Conservation (phyloP, 2,888 invertebrate genomes). For the Enoplolaimus lenunculus region DNA sequence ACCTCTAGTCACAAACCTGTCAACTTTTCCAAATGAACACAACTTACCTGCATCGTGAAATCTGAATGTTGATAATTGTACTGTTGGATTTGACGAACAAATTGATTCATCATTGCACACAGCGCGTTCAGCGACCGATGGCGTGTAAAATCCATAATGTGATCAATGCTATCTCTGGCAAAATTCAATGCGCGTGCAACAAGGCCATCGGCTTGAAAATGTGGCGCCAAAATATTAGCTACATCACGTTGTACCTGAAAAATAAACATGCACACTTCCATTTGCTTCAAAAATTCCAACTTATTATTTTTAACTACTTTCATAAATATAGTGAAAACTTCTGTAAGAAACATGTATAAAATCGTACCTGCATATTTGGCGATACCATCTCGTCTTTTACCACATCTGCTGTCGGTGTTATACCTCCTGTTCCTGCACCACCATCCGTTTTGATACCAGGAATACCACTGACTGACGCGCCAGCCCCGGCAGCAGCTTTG, state of each 20-base stretch:
- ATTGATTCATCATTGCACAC: conserved; percentile 93
- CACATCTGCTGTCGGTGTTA: conserved; percentile 21
- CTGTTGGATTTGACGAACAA: conserved; percentile 63
- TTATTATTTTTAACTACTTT: conserved; percentile 14
- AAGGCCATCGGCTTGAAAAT: conserved; percentile 77
- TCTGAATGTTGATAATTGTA: conserved; percentile 87
- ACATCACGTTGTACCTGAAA: conserved; percentile 69
- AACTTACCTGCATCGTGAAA: conserved; percentile 68
- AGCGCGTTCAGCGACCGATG: conserved; percentile 81
- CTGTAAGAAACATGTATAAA: too few species aligned
- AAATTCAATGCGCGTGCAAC: conserved; percentile 81
- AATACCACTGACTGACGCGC: conserved; percentile 30
- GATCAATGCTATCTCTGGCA: conserved; percentile 70
- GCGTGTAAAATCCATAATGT: conserved; percentile 97
- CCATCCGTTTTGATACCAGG: conserved; percentile 63
- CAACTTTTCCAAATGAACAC: too few species aligned
- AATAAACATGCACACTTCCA: not conserved
- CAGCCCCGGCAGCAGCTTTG: conserved; percentile 14
- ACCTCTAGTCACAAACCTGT: too few species aligned
- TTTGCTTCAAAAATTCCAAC: not conserved
- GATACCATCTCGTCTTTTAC: conserved; percentile 22
- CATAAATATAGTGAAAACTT: conserved; percentile 1
- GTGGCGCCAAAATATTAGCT: conserved; percentile 64
- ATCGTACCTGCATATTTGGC: conserved; percentile 23
- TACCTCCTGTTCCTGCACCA: conserved; percentile 43